Conservation (phyloP, 2,113 vertebrate species). For the Myiozetetes cayanensis region DNA sequence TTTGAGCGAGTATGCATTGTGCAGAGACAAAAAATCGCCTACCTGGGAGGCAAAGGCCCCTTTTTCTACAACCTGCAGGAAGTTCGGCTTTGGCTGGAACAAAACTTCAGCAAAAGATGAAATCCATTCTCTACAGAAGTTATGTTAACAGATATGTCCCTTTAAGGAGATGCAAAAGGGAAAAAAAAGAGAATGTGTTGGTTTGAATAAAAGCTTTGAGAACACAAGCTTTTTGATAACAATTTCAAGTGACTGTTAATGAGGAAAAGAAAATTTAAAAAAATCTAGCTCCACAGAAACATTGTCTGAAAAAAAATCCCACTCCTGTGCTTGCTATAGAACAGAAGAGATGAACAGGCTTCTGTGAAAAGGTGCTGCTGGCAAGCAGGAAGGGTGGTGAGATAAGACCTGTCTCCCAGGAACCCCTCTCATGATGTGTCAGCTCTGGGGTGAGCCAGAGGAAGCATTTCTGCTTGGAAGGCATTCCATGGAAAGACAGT, state of each 20-base stretch:
- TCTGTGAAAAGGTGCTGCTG: slow-evolving; percentile 12
- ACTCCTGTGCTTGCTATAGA: not conserved
- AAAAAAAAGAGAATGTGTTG: slow-evolving; percentile 3
- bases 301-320: not conserved
- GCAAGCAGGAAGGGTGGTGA: not conserved
- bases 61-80: slow-evolving; percentile 94
- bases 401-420: not conserved
- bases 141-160: slow-evolving; percentile 17
- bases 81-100: slow-evolving; percentile 90
- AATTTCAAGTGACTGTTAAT: not conserved
- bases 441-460: not conserved
- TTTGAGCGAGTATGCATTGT: slow-evolving; percentile 95
- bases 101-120: slow-evolving; percentile 85
- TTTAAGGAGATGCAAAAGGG: slow-evolving; percentile 58
- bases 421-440: not conserved
- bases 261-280: slow-evolving; percentile 28
- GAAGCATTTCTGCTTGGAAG: not conserved
- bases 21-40: slow-evolving; percentile 90
- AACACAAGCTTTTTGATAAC: slow-evolving; percentile 15
- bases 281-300: not conserved
- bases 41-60: slow-evolving; percentile 93
- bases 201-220: slow-evolving; percentile 50
- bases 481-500: not conserved
- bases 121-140: slow-evolving; percentile 44
- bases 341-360: not conserved